A percentile compares a stretch with the other conserved stretches of the same genome.
These are phyloP conservation scores for Mesembrinibis cayennensis DNA, from an alignment of 2,113 vertebrate species.

Conservation along the genomic window DNA sequence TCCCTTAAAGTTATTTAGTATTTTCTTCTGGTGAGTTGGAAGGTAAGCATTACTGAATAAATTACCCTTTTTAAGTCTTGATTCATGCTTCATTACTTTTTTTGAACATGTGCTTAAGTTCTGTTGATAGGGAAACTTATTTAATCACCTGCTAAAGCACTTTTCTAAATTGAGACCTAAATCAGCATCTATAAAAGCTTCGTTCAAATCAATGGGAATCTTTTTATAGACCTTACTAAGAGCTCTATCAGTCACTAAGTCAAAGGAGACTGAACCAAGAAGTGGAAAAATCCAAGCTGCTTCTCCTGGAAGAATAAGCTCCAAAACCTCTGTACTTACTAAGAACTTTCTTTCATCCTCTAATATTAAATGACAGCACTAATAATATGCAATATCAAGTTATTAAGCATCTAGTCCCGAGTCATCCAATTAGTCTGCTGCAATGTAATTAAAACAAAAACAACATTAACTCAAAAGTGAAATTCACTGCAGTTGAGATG, in stretches of 20 bases:
- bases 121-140: slow-evolving; percentile 22
- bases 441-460: slow-evolving; percentile 64
- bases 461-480: slow-evolving; percentile 48
- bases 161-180: slow-evolving; percentile 29
- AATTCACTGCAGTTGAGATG: slow-evolving; percentile 16
- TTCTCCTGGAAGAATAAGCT: slow-evolving; percentile 5
- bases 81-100: not conserved
- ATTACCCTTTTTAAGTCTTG: slow-evolving; percentile 1
- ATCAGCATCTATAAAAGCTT: slow-evolving; percentile 35
- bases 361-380: slow-evolving; percentile 54
- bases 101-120: not conserved
- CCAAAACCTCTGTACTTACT: not conserved
- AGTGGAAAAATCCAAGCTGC: not conserved
- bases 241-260: not conserved
- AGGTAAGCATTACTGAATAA: slow-evolving; percentile 14
- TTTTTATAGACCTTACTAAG: slow-evolving; percentile 16
- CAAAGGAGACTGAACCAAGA: not conserved
- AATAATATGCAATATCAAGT: slow-evolving; percentile 55
- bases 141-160: slow-evolving; percentile 29
- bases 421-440: slow-evolving; percentile 53
- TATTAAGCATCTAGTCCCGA: slow-evolving; percentile 59
- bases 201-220: not conserved
- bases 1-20: not conserved
- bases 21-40: not conserved
- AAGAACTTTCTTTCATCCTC: slow-evolving; percentile 28